phyloP scores from a whole-genome alignment of 2,888 invertebrate genomes.

The Steromphala cineraria region DNA sequence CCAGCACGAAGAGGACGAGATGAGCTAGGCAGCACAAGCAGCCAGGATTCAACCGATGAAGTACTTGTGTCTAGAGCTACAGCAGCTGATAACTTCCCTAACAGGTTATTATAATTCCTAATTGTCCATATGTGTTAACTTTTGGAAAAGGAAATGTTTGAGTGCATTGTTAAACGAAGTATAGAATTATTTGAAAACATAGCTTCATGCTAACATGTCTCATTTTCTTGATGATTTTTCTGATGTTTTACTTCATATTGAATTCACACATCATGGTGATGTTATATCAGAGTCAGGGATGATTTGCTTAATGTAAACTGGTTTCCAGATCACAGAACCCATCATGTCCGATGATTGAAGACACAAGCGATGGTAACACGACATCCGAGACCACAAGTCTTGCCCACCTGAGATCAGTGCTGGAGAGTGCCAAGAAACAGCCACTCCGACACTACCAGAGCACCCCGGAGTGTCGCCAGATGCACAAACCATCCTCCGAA shows the following conservation, averaged over 20 bases:
- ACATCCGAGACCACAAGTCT: neutral
- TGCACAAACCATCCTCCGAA: neutral
- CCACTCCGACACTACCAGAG: slow-evolving; percentile 46
- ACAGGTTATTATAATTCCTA: too few species aligned
- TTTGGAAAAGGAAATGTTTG: too few species aligned
- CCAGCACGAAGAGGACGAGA: neutral
- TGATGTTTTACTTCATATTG: too few species aligned
- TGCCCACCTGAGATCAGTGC: neutral
- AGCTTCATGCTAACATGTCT: too few species aligned
- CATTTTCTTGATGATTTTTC: too few species aligned
- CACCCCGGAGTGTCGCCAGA: slow-evolving; percentile 48
- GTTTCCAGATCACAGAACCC: neutral
- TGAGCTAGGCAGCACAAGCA: slow-evolving; percentile 7
- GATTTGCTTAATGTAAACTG: too few species aligned
- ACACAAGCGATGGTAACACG: neutral
- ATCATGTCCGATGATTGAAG: neutral
- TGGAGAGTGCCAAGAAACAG: slow-evolving; percentile 25
- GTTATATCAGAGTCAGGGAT: too few species aligned
- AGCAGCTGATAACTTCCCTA: too few species aligned
- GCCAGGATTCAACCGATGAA: slow-evolving; percentile 33
- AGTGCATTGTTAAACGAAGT: too few species aligned
- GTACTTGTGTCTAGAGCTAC: neutral
- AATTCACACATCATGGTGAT: too few species aligned
- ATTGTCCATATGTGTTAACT: too few species aligned
- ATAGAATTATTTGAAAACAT: too few species aligned